Base-by-base conservation (phyloP, 2,797 vertebrate species). In the Arrhamphus sclerolepis region DNA sequence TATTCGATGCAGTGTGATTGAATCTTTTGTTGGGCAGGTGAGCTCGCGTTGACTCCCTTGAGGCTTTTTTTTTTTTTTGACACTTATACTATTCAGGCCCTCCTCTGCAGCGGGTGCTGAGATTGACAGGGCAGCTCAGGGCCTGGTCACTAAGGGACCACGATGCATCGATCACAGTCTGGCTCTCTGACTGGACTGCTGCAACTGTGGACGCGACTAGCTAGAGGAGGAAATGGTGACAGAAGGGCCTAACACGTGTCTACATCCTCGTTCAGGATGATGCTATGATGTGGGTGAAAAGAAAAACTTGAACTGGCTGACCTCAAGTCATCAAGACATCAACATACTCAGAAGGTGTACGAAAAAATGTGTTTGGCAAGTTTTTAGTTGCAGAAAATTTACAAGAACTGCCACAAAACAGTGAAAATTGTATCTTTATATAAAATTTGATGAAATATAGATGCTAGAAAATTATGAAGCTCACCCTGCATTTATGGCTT, bases 1-100 rank as follows among this genome's bases (percentile, higher is more conserved):
- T 58, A 61, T 54, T 69, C 66, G 41, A 66, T 64, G 69, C 62
- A 31, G 62, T 84, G 87, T 95, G 95, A 97, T 95, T 95, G 92
- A 94, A 95, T 95, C 94, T 94, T 95, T 95, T 95, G 95, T 96
- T 90, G 90, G 93, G 92, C 91, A 94, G 92, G 93, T 93, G 87
- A 92, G 91, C 85, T 91, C 53, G 85, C 87, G 85, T 90, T 90
- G 92, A 86, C 92, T 95, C 90, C 81, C 89, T 83, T 90, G 89
- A 91, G 91, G 82, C 62, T 80, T 76, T 75, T 90, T 90, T 89
- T n/a, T n/a, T n/a, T 89, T 90, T 89, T 66, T 93, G 94, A 94
- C 93, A 93, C 94, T 93, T 92, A 92, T 94, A 92, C 92, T 86
- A 89, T 90, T 94, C 92, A 89, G 39, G 80, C 88, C 85, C 67